Evolutionary conservation across 2,797 vertebrate genomes (phyloP), one percentile per base, ranked within the genome.

Genomic region (Periophthalmus magnuspinnatus): DNA sequence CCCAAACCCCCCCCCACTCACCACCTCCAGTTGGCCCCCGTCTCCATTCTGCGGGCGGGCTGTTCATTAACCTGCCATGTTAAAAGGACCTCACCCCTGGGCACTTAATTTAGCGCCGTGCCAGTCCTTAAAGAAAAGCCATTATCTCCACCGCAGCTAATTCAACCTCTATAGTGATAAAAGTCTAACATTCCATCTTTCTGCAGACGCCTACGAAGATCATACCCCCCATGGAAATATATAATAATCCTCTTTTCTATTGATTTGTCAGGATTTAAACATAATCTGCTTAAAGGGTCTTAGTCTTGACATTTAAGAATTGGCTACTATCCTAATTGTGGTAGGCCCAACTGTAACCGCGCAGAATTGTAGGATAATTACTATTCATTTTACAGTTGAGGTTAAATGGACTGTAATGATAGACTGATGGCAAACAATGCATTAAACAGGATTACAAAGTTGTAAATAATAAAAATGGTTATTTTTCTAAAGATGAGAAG

Each of bases 11-110:
- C 16, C 32, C 59, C n/a, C n/a, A 1, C 19, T 21, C 22, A 19
- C 32, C 11, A 24, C 24, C 38, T 81, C 47, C 14, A 34, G 54
- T 28, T 58, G 22, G 67, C 59, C 61, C 62, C 69, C 61, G 22
- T 13, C 33, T 16, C 56, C 17, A 33, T 65, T 68, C 67, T 70
- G 33, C 10, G 63, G 54, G 41, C 67, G 71, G 75, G 55, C 75
- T 86, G 85, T 80, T 68, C 58, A 90, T 91, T 89, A 90, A 87
- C 86, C 83, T 67, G 3, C 28, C 3, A 33, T 71, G 48, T 77
- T 62, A 80, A 38, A 79, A 79, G 76, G 54, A 62, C 48, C 68
- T 76, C 54, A 86, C 83, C 86, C 82, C 57, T 16, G 56, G 82
- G 78, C 76, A 74, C 70, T 65, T 84, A 55, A 88, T 89, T 84